phyloP scores from a whole-genome alignment of 2,888 invertebrate genomes.

The Parnassius mnemosyne region DNA sequence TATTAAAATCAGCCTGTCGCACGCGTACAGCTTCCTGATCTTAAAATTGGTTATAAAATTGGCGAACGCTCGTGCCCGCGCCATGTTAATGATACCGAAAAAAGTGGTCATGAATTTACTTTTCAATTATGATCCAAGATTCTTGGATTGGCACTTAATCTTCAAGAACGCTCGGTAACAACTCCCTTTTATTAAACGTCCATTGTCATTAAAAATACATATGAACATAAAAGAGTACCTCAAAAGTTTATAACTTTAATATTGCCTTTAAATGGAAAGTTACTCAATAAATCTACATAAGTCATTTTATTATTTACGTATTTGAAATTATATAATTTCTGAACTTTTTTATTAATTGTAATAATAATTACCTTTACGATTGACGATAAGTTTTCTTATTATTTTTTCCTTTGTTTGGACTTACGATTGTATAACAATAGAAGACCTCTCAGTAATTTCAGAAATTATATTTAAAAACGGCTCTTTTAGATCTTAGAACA shows the following conservation, averaged over 20 bases:
- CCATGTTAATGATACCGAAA: conserved; percentile 63
- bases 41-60: conserved; percentile 74
- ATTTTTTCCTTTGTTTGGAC: too few relatives aligned
- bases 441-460: too few relatives aligned
- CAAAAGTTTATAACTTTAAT: background rate
- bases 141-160: conserved; percentile 50
- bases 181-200: conserved; percentile 16
- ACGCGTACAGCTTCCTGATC: conserved; percentile 65
- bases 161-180: conserved; percentile 14
- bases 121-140: conserved; percentile 68
- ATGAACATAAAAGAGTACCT: background rate
- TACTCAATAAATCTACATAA: too few relatives aligned
- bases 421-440: too few relatives aligned
- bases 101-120: conserved; percentile 55
- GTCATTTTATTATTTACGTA: too few relatives aligned
- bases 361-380: too few relatives aligned
- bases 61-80: conserved; percentile 67
- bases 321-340: too few relatives aligned
- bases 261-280: too few relatives aligned
- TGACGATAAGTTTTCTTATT: too few relatives aligned
- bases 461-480: too few relatives aligned
- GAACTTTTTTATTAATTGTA: too few relatives aligned
- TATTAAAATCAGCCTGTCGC: conserved; percentile 74
- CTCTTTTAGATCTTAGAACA: too few relatives aligned
- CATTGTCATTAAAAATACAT: conserved; percentile 9